A percentile compares a stretch with the other conserved stretches of the same genome.
Evolutionary conservation across 37 sponge, comb jelly and placozoan genomes (phyloP).

Genomic region (Tethya wilhelma): DNA sequence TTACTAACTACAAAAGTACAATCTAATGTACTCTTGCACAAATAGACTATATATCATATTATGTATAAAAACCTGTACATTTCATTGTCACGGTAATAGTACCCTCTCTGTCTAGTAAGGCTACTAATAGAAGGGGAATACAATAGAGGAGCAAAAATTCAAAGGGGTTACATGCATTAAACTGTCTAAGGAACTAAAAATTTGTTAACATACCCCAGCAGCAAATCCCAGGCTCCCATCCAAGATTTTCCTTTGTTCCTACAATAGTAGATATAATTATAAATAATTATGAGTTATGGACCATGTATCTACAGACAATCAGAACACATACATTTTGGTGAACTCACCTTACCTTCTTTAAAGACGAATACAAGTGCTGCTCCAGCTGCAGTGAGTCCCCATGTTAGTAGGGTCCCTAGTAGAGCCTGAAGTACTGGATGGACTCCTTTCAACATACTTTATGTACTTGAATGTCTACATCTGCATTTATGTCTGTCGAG

Average conservation of each 20-base stretch:
- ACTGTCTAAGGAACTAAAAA: background rate
- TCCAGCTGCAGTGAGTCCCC: slow-evolving; percentile 96
- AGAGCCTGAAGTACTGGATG: slow-evolving; percentile 73
- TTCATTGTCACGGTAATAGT: too few relatives aligned
- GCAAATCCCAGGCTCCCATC: slow-evolving; percentile 95
- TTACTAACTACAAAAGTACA: too few relatives aligned
- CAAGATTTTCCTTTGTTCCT: slow-evolving; percentile 68
- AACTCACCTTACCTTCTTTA: slow-evolving; percentile 73
- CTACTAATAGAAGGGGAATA: too few relatives aligned
- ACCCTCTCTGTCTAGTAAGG: too few relatives aligned
- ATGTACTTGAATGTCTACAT: too few relatives aligned
- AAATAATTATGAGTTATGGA: background rate
- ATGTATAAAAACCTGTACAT: too few relatives aligned
- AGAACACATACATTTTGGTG: background rate
- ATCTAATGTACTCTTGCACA: too few relatives aligned
- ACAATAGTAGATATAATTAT: background rate
- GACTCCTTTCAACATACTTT: slow-evolving; percentile 36
- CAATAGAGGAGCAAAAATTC: too few relatives aligned
- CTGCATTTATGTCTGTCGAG: too few relatives aligned
- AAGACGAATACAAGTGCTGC: slow-evolving; percentile 88
- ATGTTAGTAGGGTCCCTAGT: slow-evolving; percentile 90
- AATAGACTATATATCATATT: too few relatives aligned
- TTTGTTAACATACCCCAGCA: slow-evolving; percentile 77
- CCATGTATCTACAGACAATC: background rate
- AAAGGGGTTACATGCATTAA: too few relatives aligned